Evolutionary conservation across 2,888 invertebrate species (phyloP).

Genomic region (Pterobdella sp.): DNA sequence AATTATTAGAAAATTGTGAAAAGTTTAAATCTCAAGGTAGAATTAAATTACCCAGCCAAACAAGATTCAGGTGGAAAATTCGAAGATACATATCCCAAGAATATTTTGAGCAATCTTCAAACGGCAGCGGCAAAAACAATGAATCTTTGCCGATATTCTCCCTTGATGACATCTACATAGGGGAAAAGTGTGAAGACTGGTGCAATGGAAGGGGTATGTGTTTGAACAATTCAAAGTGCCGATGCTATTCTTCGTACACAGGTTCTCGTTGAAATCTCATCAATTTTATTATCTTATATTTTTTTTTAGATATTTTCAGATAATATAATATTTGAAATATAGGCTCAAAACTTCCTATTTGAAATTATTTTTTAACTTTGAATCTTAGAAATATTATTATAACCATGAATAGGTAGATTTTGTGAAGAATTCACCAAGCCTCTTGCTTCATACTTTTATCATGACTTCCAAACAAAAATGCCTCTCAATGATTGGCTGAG

Average conservation of each 20-base stretch:
- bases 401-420: neutral
- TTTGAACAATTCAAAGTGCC: neutral
- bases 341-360: too few species aligned
- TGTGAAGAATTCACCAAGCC: neutral
- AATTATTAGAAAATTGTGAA: neutral
- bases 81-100: neutral
- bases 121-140: neutral
- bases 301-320: neutral
- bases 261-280: neutral
- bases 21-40: neutral
- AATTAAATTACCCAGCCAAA: neutral
- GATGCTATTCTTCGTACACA: neutral
- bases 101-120: neutral
- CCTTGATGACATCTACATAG: conserved; percentile 6
- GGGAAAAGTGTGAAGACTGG: neutral
- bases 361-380: too few species aligned
- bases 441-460: neutral
- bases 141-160: neutral
- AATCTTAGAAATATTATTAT: too few species aligned
- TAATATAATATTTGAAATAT: too few species aligned
- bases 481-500: neutral
- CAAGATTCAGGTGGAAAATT: neutral
- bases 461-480: neutral
- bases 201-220: neutral
- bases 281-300: neutral